Evolutionary conservation across 2,797 vertebrate genomes (phyloP), one percentile per base, ranked within the genome.

Genomic region (Dallia pectoralis): DNA sequence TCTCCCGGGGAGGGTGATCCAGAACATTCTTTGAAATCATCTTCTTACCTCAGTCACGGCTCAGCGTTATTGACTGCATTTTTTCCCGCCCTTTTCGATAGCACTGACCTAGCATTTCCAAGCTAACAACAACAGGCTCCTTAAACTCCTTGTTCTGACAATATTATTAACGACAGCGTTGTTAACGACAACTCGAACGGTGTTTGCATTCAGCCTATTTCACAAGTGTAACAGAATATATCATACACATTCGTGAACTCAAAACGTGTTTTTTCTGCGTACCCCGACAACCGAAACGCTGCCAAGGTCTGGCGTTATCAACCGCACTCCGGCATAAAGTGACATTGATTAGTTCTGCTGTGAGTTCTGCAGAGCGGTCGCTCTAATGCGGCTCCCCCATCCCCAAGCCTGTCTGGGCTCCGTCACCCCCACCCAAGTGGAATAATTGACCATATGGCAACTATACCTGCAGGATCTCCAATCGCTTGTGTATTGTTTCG

Each of bases 391-490:
- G 69, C 76, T 70, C 77, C 79, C 81, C 75, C 82, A 83, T 77
- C 85, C 77, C 81, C 83, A 77, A 44, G 11, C 40, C 40, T 44
- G 40, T 12, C 40, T 44, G 1, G 40, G 12, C 40, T 44, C 30
- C 33, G 75, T 73, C 71, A 74, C 59, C 67, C n/a, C 77, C 78
- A 56, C 82, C 86, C 80, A 82, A 82, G 88, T 85, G 87, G 81
- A 92, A 84, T 72, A 80, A 80, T 85, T 83, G 79, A 78, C 90
- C 89, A 92, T 92, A 93, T 93, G 91, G 91, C 87, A 77, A n/a
- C 84, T 81, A 89, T 79, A 84, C 89, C 90, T 89, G 82, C 66
- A 30, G 89, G 90, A 89, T 82, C 81, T 86, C 81, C 76, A 83
- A 84, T 84, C 80, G 82, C 84, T 87, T 71, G 75, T 88, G 84